Conservation (phyloP, 2,113 vertebrate genomes). For the Prionailurus bengalensis region DNA sequence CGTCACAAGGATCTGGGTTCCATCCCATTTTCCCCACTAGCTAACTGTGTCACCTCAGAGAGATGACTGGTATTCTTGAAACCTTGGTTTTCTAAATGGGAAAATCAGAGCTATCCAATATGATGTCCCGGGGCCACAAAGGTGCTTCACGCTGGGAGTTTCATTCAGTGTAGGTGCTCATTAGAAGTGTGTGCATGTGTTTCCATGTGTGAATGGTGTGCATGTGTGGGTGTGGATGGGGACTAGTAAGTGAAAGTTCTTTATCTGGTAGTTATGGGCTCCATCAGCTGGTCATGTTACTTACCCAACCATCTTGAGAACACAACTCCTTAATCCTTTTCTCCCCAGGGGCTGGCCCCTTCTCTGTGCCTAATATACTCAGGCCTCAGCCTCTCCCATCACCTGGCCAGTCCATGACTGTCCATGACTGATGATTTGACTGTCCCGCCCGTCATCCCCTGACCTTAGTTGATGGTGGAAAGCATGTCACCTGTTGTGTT, state of each 20-base stretch:
- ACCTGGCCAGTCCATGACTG: too few species aligned
- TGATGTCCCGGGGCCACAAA: neutral
- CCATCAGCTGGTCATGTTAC: neutral
- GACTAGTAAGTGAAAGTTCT: neutral
- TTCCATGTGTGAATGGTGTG: neutral
- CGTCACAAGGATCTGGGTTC: neutral
- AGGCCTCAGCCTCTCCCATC: rapidly evolving
- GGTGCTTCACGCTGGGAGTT: neutral
- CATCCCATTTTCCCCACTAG: neutral
- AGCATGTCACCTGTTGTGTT: too few species aligned
- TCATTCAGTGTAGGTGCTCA: too few species aligned
- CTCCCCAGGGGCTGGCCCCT: too few species aligned
- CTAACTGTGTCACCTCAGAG: neutral
- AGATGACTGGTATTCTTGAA: too few species aligned
- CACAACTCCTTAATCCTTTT: neutral
- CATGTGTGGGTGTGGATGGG: too few species aligned
- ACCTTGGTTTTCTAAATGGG: neutral
- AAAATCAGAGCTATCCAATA: neutral
- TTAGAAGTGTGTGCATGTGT: neutral
- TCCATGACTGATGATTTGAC: neutral
- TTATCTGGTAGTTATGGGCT: neutral
- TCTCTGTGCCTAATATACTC: neutral
- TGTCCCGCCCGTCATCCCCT: neutral
- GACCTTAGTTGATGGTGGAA: neutral
- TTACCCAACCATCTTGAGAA: neutral